Conservation (phyloP, 1,140 invertebrate species). For the Acromyrmex heyeri region DNA sequence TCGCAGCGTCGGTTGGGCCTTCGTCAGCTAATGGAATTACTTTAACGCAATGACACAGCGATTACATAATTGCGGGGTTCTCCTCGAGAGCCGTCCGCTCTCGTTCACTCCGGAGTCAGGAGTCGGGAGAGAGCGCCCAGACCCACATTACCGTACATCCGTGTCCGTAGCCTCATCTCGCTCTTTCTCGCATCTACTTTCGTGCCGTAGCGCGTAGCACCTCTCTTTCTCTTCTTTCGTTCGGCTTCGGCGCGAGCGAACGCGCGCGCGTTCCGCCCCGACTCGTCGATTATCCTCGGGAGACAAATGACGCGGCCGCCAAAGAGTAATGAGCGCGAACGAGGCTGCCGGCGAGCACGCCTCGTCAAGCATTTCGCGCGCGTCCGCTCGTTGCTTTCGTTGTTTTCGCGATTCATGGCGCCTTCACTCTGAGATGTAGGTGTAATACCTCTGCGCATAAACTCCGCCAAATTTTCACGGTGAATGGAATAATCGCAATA, state of each 20-base stretch:
- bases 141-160: slow-evolving; percentile 69
- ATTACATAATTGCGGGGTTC: slow-evolving; percentile 84
- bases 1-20: slow-evolving; percentile 61
- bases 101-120: slow-evolving; percentile 65
- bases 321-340: slow-evolving; percentile 78
- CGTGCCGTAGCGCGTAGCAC: neutral
- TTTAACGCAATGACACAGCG: slow-evolving; percentile 86
- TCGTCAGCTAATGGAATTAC: slow-evolving; percentile 86
- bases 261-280: slow-evolving; percentile 33
- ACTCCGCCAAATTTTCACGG: slow-evolving; percentile 4
- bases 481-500: neutral
- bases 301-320: slow-evolving; percentile 78
- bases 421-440: neutral
- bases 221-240: slow-evolving; percentile 16
- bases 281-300: slow-evolving; percentile 73
- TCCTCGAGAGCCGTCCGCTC: slow-evolving; percentile 55
- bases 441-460: neutral
- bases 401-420: slow-evolving; percentile 33
- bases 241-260: slow-evolving; percentile 28
- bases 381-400: slow-evolving; percentile 55
- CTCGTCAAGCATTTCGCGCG: slow-evolving; percentile 66
- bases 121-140: slow-evolving; percentile 49
- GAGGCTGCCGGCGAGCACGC: slow-evolving; percentile 60
- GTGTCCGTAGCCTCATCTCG: slow-evolving; percentile 44
- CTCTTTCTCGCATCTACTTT: slow-evolving; percentile 42